Conservation (phyloP, 2,888 invertebrate genomes). For the Timandra comae region DNA sequence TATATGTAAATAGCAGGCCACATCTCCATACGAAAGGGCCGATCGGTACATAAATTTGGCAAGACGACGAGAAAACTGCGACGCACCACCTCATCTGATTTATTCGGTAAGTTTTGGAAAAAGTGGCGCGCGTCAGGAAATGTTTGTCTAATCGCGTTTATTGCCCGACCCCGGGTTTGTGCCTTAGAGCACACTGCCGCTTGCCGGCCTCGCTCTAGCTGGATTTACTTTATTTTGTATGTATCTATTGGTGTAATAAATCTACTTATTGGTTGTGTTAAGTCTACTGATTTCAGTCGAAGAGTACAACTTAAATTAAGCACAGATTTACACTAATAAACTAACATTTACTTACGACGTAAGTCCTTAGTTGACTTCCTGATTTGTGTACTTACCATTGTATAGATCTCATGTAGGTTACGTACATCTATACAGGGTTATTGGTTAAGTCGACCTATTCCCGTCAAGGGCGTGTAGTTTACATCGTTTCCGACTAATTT, state of each 20-base stretch:
- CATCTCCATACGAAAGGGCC: conserved; percentile 77
- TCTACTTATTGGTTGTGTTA: too few relatives aligned
- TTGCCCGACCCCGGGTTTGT: conserved; percentile 60
- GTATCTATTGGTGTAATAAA: too few relatives aligned
- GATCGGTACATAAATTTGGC: conserved; percentile 77
- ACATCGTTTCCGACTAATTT: too few relatives aligned
- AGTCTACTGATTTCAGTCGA: too few relatives aligned
- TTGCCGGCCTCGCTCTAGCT: conserved; percentile 24
- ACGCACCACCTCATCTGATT: conserved; percentile 74
- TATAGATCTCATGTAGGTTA: background rate
- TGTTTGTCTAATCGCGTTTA: conserved; percentile 76
- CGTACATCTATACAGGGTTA: too few relatives aligned
- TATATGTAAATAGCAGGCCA: conserved; percentile 75
- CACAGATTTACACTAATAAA: too few relatives aligned
- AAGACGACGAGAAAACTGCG: conserved; percentile 74
- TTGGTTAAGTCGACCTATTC: too few relatives aligned
- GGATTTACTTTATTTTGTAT: too few relatives aligned
- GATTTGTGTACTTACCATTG: background rate
- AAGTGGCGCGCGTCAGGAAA: conserved; percentile 73
- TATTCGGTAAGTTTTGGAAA: conserved; percentile 73
- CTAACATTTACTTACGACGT: background rate
- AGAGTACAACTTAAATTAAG: too few relatives aligned
- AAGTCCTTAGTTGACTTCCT: too few relatives aligned
- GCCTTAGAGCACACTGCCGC: conserved; percentile 50
- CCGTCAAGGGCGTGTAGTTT: too few relatives aligned